Evolutionary conservation across 1,140 invertebrate species (phyloP), one percentile per base, ranked within the genome.

Genomic region (Polyergus mexicanus): DNA sequence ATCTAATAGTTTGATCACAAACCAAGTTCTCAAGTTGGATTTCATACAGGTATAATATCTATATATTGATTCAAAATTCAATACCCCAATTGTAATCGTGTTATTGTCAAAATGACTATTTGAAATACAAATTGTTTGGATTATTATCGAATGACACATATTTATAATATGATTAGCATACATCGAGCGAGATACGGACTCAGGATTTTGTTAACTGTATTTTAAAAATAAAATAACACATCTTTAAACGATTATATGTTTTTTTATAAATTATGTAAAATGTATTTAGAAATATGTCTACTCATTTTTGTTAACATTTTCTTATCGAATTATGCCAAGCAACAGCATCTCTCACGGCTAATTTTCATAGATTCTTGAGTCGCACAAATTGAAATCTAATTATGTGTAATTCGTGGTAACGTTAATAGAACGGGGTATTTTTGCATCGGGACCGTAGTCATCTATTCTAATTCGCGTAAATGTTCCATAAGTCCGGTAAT

Each of bases 1-100:
- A 83, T 83, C 78, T 74, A 74, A 83, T 47, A 74, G 25, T n/a
- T 44, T 8, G 68, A 83, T 74, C 78, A 11, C 68, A 13, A 60
- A 74, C 54, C 32, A 83, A 83, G n/a, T 74, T 83, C 68, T 38
- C 51, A 25, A 6, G 11, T 41, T 74, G 58, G 56, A 60, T 83
- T 71, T 74, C 68, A 35, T 74, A 60, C 22, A 22, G 13, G n/a
- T 60, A 44, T 81, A 72, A 72, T 68, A 58, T 60, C 35, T 41
- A 22, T 6, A n/a, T 74, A 74, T 60, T 72, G 54, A 2, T 3
- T 8, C 25, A 19, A 60, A 74, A 32, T 47, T n/a, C 8, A 83
- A 72, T n/a, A 54, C 11, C 5, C 13, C 19, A 8, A 47, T 60
- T 47, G 10, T 60, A 22, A 38, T 3, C 38, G n/a, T 44, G 41